Evolutionary conservation across 2,113 vertebrate species (phyloP).

Genomic region (Sorex fumeus): DNA sequence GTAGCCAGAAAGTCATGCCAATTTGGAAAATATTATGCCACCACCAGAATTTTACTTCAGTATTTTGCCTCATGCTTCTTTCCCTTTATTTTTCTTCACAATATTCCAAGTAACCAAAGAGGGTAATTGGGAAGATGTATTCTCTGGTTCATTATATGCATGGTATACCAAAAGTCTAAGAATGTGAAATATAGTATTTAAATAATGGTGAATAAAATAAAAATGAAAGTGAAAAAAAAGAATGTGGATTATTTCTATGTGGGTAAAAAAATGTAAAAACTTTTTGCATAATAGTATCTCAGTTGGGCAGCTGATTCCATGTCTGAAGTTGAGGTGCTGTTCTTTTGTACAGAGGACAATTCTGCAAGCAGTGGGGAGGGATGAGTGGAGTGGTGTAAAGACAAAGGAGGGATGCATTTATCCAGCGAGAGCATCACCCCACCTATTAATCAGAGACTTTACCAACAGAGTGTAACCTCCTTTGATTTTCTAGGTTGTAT

Average conservation of each 20-base stretch:
- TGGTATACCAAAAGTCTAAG: neutral
- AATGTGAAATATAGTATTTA: neutral
- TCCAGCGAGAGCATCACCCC: neutral
- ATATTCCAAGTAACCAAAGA: neutral
- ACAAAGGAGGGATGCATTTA: neutral
- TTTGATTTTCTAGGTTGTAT: neutral
- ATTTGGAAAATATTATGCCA: neutral
- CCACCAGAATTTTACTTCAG: conserved; percentile 2
- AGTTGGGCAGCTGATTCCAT: neutral
- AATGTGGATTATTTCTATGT: neutral
- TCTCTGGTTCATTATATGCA: neutral
- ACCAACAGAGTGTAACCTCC: neutral
- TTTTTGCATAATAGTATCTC: neutral
- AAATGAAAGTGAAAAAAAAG: too few relatives aligned
- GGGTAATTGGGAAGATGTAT: neutral
- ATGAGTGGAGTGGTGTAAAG: neutral
- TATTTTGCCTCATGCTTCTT: neutral
- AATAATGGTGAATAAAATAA: too few relatives aligned
- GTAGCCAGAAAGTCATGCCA: neutral
- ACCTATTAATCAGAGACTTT: neutral
- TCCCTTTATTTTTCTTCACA: neutral
- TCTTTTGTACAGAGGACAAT: neutral
- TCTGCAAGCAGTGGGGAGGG: neutral
- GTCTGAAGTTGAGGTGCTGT: neutral
- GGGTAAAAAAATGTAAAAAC: neutral